These are phyloP conservation scores for Deroplatys truncata DNA, from an alignment of 2,888 invertebrate species.

Conservation along the genomic window DNA sequence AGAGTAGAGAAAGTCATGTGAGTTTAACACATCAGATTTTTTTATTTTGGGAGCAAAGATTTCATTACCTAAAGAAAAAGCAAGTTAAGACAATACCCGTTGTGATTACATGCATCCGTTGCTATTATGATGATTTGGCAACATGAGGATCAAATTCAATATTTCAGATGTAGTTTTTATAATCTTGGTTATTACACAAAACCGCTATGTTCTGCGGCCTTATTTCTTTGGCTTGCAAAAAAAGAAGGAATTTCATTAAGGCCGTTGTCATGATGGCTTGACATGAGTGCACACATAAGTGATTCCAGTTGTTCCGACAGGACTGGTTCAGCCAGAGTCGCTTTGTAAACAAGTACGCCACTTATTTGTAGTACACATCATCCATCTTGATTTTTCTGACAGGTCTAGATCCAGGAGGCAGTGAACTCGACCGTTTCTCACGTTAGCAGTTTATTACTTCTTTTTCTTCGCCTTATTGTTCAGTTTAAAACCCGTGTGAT, in stretches of 20 bases:
- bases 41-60: too few relatives aligned
- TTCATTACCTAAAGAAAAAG: too few relatives aligned
- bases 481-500: not conserved
- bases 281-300: not conserved
- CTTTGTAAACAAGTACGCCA: not conserved
- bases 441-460: not conserved
- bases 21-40: too few relatives aligned
- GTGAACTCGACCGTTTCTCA: not conserved
- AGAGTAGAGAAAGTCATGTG: too few relatives aligned
- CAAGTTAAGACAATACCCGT: too few relatives aligned
- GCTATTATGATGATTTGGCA: too few relatives aligned
- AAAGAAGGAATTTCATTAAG: not conserved
- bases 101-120: too few relatives aligned
- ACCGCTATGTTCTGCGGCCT: not conserved
- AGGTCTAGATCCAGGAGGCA: not conserved
- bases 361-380: not conserved
- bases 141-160: too few relatives aligned
- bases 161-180: too few relatives aligned
- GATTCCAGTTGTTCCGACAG: not conserved
- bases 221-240: not conserved
- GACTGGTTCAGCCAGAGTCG: not conserved
- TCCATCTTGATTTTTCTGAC: not conserved
- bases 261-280: not conserved
- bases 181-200: too few relatives aligned
- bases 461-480: not conserved